These are phyloP conservation scores for Siphlonurus alternatus DNA, from an alignment of 2,888 invertebrate species.

Conservation along the genomic window DNA sequence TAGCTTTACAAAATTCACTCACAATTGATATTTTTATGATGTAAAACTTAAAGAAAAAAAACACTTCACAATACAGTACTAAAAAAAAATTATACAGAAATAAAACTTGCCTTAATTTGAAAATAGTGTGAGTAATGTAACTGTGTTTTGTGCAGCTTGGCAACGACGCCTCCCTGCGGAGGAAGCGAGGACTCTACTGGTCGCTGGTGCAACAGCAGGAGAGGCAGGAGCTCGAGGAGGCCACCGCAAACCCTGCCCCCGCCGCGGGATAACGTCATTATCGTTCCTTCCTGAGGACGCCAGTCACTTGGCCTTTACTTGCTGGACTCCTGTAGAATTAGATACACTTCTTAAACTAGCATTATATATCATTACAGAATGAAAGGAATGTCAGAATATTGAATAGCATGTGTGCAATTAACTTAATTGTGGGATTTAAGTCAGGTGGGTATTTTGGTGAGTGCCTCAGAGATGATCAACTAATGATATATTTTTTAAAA, in stretches of 20 bases:
- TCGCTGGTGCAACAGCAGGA: constrained; percentile 62
- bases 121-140: constrained; percentile 9
- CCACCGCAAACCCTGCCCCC: background rate
- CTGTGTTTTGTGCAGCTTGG: constrained; percentile 48
- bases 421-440: too few relatives aligned
- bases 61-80: background rate
- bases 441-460: too few relatives aligned
- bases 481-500: too few relatives aligned
- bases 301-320: too few relatives aligned
- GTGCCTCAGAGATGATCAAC: too few relatives aligned
- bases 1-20: constrained; percentile 2
- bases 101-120: too few relatives aligned
- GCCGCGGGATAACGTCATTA: background rate
- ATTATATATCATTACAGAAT: too few relatives aligned
- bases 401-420: too few relatives aligned
- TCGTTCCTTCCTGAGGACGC: too few relatives aligned
- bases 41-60: background rate
- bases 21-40: background rate
- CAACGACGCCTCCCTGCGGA: constrained; percentile 60
- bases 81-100: background rate
- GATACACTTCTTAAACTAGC: too few relatives aligned
- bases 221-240: background rate
- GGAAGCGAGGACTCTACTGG: constrained; percentile 68
- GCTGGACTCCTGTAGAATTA: too few relatives aligned
- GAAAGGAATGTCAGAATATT: too few relatives aligned